Percentiles rank a stretch among this genome's conserved stretches.
These are phyloP conservation scores for Stomorhina lunata DNA, from an alignment of 2,888 invertebrate genomes.

Conservation along the genomic window DNA sequence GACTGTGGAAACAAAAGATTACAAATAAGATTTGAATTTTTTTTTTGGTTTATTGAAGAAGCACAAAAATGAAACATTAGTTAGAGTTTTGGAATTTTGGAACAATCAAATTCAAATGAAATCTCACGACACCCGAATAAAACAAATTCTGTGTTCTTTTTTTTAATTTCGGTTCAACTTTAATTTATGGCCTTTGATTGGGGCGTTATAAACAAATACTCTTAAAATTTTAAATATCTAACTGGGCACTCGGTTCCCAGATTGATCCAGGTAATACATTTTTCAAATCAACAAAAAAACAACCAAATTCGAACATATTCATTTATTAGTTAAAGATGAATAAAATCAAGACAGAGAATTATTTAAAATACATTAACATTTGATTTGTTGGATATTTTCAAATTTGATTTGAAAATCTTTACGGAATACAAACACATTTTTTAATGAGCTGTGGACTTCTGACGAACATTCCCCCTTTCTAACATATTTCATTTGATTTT, in stretches of 20 bases:
- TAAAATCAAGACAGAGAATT: too few relatives aligned
- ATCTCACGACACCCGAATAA: too few relatives aligned
- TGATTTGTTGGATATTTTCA: too few relatives aligned
- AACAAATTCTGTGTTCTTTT: constrained; percentile 44
- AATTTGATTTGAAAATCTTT: too few relatives aligned
- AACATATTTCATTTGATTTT: too few relatives aligned
- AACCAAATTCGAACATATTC: constrained; percentile 62
- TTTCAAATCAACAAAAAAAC: constrained; percentile 18
- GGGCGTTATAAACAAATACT: constrained; percentile 66
- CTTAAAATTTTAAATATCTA: not conserved
- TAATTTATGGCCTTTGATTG: constrained; percentile 68
- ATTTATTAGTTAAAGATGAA: too few relatives aligned
- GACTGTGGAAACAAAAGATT: constrained; percentile 34
- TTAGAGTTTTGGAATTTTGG: constrained; percentile 47
- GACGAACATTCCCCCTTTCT: too few relatives aligned
- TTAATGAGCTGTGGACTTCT: too few relatives aligned
- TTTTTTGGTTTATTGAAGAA: constrained; percentile 25
- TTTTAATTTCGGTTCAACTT: constrained; percentile 6
- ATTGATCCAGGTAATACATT: constrained; percentile 70
- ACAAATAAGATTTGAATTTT: constrained; percentile 56
- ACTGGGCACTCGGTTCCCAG: constrained; percentile 49
- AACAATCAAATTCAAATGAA: too few relatives aligned
- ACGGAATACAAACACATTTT: too few relatives aligned
- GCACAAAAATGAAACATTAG: constrained; percentile 58
- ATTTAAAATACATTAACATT: too few relatives aligned